phyloP scores from a whole-genome alignment of 2,888 invertebrate genomes.

The Dendrolimus houi region DNA sequence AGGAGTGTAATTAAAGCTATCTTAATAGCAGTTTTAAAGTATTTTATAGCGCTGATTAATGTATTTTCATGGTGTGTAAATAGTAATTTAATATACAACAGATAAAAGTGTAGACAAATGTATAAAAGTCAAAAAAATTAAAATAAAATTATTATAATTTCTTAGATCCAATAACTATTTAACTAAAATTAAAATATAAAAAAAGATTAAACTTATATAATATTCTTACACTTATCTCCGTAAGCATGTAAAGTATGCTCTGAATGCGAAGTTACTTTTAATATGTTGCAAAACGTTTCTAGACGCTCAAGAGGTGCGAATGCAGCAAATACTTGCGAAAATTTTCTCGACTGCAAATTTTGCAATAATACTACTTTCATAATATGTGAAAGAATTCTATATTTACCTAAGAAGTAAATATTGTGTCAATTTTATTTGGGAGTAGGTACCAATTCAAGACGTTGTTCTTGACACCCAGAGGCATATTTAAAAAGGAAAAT shows the following conservation, averaged over 20 bases:
- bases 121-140: not conserved
- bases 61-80: not conserved
- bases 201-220: no score
- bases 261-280: conserved; percentile 26
- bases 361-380: not conserved
- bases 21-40: not conserved
- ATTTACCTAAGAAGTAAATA: no score
- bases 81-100: not conserved
- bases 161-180: no score
- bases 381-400: no score
- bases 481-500: no score
- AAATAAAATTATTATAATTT: no score
- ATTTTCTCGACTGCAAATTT: not conserved
- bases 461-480: no score
- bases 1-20: not conserved
- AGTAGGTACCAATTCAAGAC: no score
- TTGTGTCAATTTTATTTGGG: no score
- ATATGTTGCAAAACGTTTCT: conserved; percentile 23
- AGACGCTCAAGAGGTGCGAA: not conserved
- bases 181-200: no score
- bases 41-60: not conserved
- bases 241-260: conserved; percentile 18
- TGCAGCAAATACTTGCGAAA: not conserved
- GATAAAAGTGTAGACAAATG: not conserved
- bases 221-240: no score